Evolutionary conservation across 2,888 invertebrate genomes (phyloP).

Genomic region (Cryptus armator): DNA sequence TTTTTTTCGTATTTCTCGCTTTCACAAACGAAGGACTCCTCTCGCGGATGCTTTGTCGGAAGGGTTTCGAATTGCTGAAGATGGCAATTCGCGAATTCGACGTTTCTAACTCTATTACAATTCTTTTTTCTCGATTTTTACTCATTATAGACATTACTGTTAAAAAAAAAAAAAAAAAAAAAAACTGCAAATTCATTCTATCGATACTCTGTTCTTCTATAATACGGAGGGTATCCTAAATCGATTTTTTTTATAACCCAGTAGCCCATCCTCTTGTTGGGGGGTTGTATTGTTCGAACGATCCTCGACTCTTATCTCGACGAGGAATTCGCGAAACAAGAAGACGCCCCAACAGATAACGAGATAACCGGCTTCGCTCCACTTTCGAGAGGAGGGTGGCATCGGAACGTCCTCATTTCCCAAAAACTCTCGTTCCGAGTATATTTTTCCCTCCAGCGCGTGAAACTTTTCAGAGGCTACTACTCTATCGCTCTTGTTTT

Average conservation of each 20-base stretch:
- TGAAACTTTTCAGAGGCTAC: constrained; percentile 34
- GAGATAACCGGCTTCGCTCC: constrained; percentile 57
- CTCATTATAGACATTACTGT: neutral
- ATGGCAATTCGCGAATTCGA: constrained; percentile 6
- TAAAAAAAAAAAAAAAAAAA: neutral
- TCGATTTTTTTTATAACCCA: constrained; percentile 50
- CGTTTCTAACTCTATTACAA: neutral
- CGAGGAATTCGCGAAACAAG: constrained; percentile 61
- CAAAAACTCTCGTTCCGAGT: constrained; percentile 35
- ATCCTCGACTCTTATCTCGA: constrained; percentile 59
- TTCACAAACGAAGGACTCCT: neutral
- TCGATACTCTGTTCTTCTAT: neutral
- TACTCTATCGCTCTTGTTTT: constrained; percentile 8
- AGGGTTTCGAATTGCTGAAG: constrained; percentile 5
- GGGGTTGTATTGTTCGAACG: constrained; percentile 14
- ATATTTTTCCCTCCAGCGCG: constrained; percentile 1
- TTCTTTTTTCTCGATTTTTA: neutral
- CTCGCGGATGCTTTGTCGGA: constrained; percentile 35
- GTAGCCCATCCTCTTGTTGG: constrained; percentile 27
- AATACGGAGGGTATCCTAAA: constrained; percentile 28
- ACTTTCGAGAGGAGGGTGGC: constrained; percentile 42
- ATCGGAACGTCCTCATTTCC: constrained; percentile 52
- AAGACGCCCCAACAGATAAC: constrained; percentile 55
- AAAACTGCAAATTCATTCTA: neutral
- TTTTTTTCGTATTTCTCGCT: constrained; percentile 9